phyloP scores from a whole-genome alignment of 2,113 vertebrate genomes.

The Dromiciops gliroides region DNA sequence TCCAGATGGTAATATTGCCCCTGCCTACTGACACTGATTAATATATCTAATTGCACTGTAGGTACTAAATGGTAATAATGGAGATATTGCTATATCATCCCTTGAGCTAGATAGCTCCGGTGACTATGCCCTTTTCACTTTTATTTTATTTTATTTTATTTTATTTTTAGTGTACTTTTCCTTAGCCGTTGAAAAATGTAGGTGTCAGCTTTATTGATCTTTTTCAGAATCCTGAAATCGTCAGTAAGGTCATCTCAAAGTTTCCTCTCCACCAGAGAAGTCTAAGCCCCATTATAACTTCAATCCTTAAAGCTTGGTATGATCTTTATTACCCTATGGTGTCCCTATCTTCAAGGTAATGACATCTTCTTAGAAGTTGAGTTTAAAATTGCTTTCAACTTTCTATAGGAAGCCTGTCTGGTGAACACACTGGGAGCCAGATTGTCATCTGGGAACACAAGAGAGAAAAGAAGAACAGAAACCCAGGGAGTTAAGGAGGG shows the following conservation, averaged over 20 bases:
- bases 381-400: not conserved
- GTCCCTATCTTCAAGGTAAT: not conserved
- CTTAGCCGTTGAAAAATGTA: not conserved
- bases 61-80: not conserved
- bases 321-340: not conserved
- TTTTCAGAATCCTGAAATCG: not conserved
- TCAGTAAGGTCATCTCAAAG: not conserved
- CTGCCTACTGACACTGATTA: not conserved
- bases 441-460: not conserved
- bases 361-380: not conserved
- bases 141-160: not conserved
- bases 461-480: not conserved
- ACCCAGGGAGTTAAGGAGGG: not conserved
- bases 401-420: not conserved
- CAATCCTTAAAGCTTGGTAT: not conserved
- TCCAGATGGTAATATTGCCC: too few relatives aligned
- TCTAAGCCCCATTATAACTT: not conserved
- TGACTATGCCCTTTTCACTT: not conserved
- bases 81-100: not conserved
- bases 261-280: not conserved
- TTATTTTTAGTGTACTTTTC: slow-evolving; percentile 1
- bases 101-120: not conserved
- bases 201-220: slow-evolving; percentile 40
- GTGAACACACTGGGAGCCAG: not conserved
- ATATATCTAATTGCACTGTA: not conserved